Conservation (phyloP, 2,797 vertebrate genomes). For the Diplodus sargus region DNA sequence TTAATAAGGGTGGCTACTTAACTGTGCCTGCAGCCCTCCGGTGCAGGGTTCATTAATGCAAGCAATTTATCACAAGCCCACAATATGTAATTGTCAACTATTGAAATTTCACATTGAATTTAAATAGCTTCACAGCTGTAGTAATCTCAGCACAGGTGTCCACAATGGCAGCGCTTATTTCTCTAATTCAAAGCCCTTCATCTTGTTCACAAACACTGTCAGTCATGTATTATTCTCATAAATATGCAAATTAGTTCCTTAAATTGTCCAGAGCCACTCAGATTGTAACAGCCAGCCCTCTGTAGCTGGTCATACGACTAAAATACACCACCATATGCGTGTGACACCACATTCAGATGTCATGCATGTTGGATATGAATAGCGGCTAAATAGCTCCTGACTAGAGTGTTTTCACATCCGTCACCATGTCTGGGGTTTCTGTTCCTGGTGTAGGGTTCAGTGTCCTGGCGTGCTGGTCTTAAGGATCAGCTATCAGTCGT, state of each 20-base stretch:
- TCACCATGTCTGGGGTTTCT: background rate
- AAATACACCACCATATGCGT: conserved; percentile 1
- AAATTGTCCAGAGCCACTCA: conserved; percentile 8
- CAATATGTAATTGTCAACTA: conserved; percentile 54
- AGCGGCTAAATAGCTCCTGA: conserved; percentile 4
- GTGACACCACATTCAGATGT: conserved; percentile 4
- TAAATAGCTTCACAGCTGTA: conserved; percentile 42
- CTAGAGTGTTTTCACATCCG: conserved; percentile 30
- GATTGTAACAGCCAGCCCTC: background rate
- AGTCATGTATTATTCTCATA: conserved; percentile 22
- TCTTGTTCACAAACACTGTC: conserved; percentile 23
- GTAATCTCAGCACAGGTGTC: conserved; percentile 30
- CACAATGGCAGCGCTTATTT: conserved; percentile 8
- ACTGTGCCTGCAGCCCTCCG: conserved; percentile 41
- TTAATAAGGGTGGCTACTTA: conserved; percentile 47
- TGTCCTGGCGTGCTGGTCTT: background rate
- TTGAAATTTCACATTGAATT: conserved; percentile 51
- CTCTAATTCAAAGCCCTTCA: conserved; percentile 35
- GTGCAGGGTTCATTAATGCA: conserved; percentile 55
- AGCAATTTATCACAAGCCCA: conserved; percentile 61
- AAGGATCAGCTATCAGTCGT: conserved; percentile 12
- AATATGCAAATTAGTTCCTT: conserved; percentile 30
- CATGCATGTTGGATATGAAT: conserved; percentile 1
- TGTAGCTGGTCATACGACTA: background rate
- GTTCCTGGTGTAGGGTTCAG: conserved; percentile 2